A percentile compares a stretch with the other conserved stretches of the same genome.
Conservation (phyloP, 2,888 invertebrate species). For the Cryptus armator region DNA sequence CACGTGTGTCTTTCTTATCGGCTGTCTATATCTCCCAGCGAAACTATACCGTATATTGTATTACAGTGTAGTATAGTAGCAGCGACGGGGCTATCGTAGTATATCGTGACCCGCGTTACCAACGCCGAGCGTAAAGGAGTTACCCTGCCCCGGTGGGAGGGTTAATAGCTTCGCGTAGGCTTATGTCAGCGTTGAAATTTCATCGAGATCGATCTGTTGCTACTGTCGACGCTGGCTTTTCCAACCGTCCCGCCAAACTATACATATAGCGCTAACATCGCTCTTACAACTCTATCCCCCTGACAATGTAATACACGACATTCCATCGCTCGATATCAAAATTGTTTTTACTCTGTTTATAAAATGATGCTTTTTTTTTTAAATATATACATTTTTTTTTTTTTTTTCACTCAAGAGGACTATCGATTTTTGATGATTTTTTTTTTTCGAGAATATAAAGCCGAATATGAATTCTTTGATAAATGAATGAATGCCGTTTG, state of each 20-base stretch:
- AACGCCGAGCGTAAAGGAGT: constrained; percentile 42
- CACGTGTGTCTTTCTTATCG: constrained; percentile 65
- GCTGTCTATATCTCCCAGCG: constrained; percentile 38
- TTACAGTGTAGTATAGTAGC: not conserved
- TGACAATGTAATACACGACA: too few relatives aligned
- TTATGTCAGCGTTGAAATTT: constrained; percentile 58
- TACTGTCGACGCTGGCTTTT: constrained; percentile 16
- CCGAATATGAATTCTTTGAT: too few relatives aligned
- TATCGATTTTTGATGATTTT: not conserved
- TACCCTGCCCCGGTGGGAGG: constrained; percentile 23
- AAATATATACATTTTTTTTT: too few relatives aligned
- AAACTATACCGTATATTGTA: not conserved
- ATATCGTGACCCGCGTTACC: constrained; percentile 44
- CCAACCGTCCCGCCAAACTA: not conserved
- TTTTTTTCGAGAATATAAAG: too few relatives aligned
- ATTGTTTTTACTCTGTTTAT: too few relatives aligned
- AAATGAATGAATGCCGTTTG: not conserved
- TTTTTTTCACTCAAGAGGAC: too few relatives aligned
- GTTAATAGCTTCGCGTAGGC: constrained; percentile 56
- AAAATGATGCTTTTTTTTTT: too few relatives aligned
- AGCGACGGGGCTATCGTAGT: not conserved
- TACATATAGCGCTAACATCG: not conserved
- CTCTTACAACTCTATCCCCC: too few relatives aligned
- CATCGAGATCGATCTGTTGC: constrained; percentile 57
- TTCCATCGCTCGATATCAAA: too few relatives aligned